These are phyloP conservation scores for Catostylus mosaicus DNA, from an alignment of 30 jellyfish, hydroid and myxozoan species.

Conservation along the genomic window DNA sequence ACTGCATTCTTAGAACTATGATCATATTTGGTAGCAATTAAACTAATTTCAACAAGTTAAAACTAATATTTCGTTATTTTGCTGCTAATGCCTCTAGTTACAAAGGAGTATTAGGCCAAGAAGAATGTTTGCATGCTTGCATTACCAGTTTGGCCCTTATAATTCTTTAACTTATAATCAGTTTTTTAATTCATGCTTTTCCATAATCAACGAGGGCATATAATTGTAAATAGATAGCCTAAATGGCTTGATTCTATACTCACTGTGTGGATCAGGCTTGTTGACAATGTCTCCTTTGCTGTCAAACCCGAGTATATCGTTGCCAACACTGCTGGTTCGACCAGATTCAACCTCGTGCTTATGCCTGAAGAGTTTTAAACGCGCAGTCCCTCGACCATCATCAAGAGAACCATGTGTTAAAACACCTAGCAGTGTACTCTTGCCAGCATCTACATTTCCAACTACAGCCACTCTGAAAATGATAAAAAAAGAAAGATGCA, in stretches of 20 bases:
- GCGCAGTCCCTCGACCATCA: conserved; percentile 98
- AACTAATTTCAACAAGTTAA: too few species aligned
- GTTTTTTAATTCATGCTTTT: neutral
- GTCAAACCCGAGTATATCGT: conserved; percentile 91
- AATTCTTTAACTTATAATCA: too few species aligned
- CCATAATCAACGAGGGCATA: too few species aligned
- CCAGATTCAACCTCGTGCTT: conserved; percentile 98
- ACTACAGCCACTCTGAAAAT: conserved; percentile 95
- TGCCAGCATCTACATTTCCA: conserved; percentile 99
- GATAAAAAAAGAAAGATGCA: too few species aligned
- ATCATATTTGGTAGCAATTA: too few species aligned
- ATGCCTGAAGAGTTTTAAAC: conserved; percentile 85
- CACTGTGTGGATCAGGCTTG: conserved; percentile 95
- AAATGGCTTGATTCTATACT: conserved; percentile 8
- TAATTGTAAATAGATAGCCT: neutral
- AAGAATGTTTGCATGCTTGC: too few species aligned
- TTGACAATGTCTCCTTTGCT: conserved; percentile 90
- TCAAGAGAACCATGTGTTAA: conserved; percentile 88
- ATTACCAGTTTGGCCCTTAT: too few species aligned
- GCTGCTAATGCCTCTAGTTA: too few species aligned
- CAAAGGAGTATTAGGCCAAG: too few species aligned
- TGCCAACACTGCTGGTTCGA: conserved; percentile 98
- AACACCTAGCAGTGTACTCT: conserved; percentile 93
- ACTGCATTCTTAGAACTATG: too few species aligned
- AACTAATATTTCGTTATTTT: too few species aligned